These are phyloP conservation scores for Oryzias celebensis DNA, from an alignment of 2,113 vertebrate genomes.

Conservation along the genomic window DNA sequence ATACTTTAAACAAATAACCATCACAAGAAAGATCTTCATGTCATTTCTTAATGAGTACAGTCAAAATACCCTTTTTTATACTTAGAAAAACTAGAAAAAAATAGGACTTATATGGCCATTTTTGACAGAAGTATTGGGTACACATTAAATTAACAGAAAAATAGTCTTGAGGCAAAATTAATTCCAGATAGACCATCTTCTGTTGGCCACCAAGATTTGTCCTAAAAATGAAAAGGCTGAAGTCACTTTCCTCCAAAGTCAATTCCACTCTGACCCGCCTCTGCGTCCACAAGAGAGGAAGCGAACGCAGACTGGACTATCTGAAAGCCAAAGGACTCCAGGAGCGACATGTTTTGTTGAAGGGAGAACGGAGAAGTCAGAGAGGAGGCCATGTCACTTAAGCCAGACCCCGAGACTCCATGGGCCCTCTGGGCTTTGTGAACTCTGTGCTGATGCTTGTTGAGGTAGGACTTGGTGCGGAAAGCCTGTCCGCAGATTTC, in stretches of 20 bases:
- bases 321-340: constrained; percentile 99
- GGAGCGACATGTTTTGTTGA: constrained; percentile 98
- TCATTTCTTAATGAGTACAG: constrained; percentile 31
- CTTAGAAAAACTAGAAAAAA: constrained; percentile 65
- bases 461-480: constrained; percentile 98
- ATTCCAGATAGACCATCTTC: constrained; percentile 53
- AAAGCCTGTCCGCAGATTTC: constrained; percentile 95
- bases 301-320: constrained; percentile 98
- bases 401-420: constrained; percentile 52
- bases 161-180: constrained; percentile 67
- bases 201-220: constrained; percentile 46
- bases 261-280: constrained; percentile 89
- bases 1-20: constrained; percentile 33
- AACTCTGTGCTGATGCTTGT: constrained; percentile 97
- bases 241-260: constrained; percentile 91
- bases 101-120: constrained; percentile 65
- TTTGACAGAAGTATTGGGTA: constrained; percentile 57
- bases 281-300: constrained; percentile 92
- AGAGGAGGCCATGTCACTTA: constrained; percentile 86
- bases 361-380: constrained; percentile 93
- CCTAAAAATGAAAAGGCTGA: constrained; percentile 30
- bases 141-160: constrained; percentile 60
- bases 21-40: constrained; percentile 45
- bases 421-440: constrained; percentile 85
- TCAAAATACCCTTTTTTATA: constrained; percentile 28